Conservation (phyloP, 2,888 invertebrate species). For the Diarsia brunnea region DNA sequence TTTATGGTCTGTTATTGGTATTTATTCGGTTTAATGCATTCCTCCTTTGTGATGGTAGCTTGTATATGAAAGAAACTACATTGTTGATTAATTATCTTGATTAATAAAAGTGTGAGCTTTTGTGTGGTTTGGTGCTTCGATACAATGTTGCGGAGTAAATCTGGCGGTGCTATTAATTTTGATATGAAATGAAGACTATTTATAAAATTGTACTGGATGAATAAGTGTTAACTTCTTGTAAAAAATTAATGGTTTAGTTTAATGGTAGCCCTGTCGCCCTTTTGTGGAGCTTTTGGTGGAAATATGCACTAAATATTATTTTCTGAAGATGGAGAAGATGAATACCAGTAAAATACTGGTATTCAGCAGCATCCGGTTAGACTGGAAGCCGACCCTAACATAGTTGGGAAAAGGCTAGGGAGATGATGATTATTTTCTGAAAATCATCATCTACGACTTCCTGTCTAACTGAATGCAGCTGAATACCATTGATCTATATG, state of each 20-base stretch:
- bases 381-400: too few species aligned
- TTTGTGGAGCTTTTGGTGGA: not conserved
- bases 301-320: not conserved
- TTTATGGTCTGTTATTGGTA: constrained; percentile 53
- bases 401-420: too few species aligned
- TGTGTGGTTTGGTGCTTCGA: constrained; percentile 8
- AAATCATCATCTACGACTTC: too few species aligned
- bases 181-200: constrained; percentile 22
- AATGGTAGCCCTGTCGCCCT: not conserved
- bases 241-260: not conserved
- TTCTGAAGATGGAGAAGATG: too few species aligned
- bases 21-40: constrained; percentile 62
- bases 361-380: too few species aligned
- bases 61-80: constrained; percentile 50
- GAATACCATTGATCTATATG: too few species aligned
- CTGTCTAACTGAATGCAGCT: too few species aligned
- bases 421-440: too few species aligned
- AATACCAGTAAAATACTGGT: too few species aligned
- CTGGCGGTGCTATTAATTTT: constrained; percentile 26
- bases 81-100: constrained; percentile 45
- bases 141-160: constrained; percentile 43
- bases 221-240: not conserved
- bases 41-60: constrained; percentile 54
- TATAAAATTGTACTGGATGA: not conserved
- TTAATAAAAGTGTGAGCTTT: constrained; percentile 52